A percentile compares a stretch with the other conserved stretches of the same genome.
Conservation (phyloP, 2,797 vertebrate genomes). For the Dendrocincla fuliginosa region DNA sequence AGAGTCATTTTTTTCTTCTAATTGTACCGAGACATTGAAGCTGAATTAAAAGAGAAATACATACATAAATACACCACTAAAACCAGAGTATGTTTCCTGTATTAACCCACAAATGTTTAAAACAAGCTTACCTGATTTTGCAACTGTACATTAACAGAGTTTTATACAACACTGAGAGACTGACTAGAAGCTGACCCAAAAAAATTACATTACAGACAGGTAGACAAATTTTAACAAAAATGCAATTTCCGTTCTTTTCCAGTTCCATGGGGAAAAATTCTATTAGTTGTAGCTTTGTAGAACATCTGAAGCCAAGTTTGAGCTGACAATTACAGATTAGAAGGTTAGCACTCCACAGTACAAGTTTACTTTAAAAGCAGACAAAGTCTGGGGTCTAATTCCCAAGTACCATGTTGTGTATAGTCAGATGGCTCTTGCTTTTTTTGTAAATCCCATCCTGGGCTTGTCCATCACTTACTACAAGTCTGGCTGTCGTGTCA, state of each 20-base stretch:
- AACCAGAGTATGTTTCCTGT: background rate
- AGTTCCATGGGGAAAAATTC: background rate
- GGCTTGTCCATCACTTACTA: conserved; percentile 46
- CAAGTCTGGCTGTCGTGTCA: conserved; percentile 49
- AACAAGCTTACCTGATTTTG: background rate
- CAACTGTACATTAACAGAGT: background rate
- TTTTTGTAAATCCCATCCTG: conserved; percentile 53
- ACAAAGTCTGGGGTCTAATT: conserved; percentile 62
- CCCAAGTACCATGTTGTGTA: conserved; percentile 60
- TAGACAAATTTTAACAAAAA: background rate
- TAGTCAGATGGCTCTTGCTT: conserved; percentile 56
- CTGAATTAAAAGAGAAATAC: background rate
- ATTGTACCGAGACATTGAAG: background rate
- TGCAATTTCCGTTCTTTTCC: background rate
- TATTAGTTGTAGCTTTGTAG: background rate
- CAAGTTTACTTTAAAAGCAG: conserved; percentile 66
- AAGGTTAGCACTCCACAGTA: conserved; percentile 47
- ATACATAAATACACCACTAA: background rate
- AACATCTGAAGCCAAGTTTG: conserved; percentile 10
- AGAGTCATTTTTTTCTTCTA: background rate
- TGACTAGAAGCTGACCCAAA: background rate
- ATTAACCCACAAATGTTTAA: background rate
- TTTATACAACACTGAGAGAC: background rate
- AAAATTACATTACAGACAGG: background rate
- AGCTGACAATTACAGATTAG: conserved; percentile 57